phyloP scores from a whole-genome alignment of 1,140 invertebrate genomes.

The Antheraea mylitta region DNA sequence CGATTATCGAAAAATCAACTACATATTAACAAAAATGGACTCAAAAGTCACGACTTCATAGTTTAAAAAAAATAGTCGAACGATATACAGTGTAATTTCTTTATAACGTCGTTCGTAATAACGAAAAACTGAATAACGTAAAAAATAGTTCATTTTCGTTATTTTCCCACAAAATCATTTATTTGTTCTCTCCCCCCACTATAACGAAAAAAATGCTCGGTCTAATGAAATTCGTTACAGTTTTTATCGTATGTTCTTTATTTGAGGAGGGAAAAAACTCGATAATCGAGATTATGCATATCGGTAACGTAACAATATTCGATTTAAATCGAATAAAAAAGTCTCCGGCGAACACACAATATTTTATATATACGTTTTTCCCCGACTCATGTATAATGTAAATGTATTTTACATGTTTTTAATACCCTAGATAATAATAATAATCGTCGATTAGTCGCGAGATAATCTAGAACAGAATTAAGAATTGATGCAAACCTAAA shows the following conservation, averaged over 20 bases:
- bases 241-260: no score
- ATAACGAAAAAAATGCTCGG: no score
- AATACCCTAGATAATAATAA: neutral
- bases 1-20: neutral
- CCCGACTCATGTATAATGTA: neutral
- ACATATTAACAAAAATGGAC: neutral
- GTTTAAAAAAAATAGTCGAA: no score
- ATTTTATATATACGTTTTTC: conserved; percentile 44
- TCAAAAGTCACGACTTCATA: no score
- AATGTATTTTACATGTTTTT: conserved; percentile 28
- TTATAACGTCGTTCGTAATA: no score
- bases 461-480: neutral
- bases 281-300: neutral
- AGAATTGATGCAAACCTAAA: neutral
- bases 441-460: neutral
- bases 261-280: no score
- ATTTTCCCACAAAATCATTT: no score
- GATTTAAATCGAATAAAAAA: neutral
- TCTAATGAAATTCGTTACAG: no score
- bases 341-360: conserved; percentile 5
- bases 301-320: neutral
- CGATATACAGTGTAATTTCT: no score
- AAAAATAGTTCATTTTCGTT: no score
- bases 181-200: no score
- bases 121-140: no score